These are phyloP conservation scores for Potamilus streckersoni DNA, from an alignment of 1,140 invertebrate species.

Conservation along the genomic window DNA sequence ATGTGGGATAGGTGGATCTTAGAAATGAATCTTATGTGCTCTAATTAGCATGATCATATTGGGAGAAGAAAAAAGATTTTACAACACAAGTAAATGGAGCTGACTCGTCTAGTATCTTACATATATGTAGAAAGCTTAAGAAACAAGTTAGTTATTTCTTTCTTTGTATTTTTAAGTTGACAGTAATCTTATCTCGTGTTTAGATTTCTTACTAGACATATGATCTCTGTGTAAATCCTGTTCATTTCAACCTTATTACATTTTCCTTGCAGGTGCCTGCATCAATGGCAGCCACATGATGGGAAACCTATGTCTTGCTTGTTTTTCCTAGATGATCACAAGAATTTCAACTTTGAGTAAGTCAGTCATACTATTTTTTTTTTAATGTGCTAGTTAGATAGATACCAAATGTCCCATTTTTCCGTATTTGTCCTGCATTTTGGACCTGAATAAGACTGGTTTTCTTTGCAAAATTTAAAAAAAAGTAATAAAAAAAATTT, in stretches of 20 bases:
- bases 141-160: not conserved
- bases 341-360: constrained; percentile 85
- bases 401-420: not conserved
- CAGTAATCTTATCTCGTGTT: not conserved
- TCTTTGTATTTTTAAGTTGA: not conserved
- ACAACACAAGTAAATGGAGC: too few relatives aligned
- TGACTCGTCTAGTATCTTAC: too few relatives aligned
- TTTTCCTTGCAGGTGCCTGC: constrained; percentile 76
- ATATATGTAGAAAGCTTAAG: too few relatives aligned
- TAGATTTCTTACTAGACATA: not conserved
- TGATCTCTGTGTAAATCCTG: not conserved
- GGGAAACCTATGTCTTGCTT: constrained; percentile 86
- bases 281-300: constrained; percentile 91
- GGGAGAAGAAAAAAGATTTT: too few relatives aligned
- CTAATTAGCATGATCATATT: too few relatives aligned
- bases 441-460: too few relatives aligned
- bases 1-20: too few relatives aligned
- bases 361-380: constrained; percentile 68
- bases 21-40: too few relatives aligned
- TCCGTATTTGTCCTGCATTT: too few relatives aligned
- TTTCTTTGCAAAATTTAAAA: too few relatives aligned
- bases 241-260: not conserved
- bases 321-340: constrained; percentile 93
- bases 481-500: too few relatives aligned
- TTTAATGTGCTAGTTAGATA: not conserved